Conservation (phyloP, 1,140 invertebrate species). For the Holotrichia oblita region DNA sequence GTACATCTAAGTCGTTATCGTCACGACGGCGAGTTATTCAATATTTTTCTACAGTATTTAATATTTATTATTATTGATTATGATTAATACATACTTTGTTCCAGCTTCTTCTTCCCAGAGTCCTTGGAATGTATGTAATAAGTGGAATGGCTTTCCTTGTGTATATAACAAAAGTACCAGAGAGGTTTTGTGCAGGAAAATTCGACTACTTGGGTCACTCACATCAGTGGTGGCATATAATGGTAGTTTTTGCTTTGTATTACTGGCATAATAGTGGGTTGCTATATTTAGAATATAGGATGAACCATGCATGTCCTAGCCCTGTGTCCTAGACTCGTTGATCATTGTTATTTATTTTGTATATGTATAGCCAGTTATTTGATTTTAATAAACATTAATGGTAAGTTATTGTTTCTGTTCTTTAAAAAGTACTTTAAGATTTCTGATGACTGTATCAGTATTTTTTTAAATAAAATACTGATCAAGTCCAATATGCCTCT, state of each 20-base stretch:
- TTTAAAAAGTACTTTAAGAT: no score
- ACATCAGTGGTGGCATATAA: slow-evolving; percentile 96
- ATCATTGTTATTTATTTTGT: slow-evolving; percentile 45
- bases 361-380: not conserved
- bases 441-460: no score
- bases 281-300: slow-evolving; percentile 84
- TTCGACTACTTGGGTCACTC: slow-evolving; percentile 93
- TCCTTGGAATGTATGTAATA: slow-evolving; percentile 89
- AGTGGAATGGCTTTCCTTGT: slow-evolving; percentile 89
- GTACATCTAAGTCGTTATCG: no score
- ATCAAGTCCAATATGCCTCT: no score
- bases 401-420: not conserved
- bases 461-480: no score
- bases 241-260: slow-evolving; percentile 88
- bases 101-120: slow-evolving; percentile 85
- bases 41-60: no score
- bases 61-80: no score
- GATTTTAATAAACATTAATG: not conserved
- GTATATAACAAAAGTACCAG: slow-evolving; percentile 78
- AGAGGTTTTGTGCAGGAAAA: slow-evolving; percentile 75
- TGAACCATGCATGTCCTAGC: slow-evolving; percentile 81
- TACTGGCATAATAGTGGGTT: slow-evolving; percentile 96
- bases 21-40: no score
- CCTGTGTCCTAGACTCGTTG: slow-evolving; percentile 49
- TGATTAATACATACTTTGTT: no score